Percentiles rank a stretch among this genome's conserved stretches.
Conservation (phyloP, 2,797 vertebrate genomes). For the Menidia menidia region DNA sequence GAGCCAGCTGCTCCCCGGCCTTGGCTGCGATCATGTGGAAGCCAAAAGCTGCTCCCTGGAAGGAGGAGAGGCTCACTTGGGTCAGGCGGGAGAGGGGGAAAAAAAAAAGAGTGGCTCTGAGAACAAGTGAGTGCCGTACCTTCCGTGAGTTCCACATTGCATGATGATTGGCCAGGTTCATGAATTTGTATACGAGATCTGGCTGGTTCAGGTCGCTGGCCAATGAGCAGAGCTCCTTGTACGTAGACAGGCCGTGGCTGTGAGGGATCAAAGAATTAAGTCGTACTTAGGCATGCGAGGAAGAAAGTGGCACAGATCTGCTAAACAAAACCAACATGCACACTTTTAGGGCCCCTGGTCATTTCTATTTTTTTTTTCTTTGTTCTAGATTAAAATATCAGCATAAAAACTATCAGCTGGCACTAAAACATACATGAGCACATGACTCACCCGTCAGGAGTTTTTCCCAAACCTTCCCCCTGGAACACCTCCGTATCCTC, state of each 20-base stretch:
- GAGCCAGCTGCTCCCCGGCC: constrained; percentile 94
- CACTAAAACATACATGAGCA: not conserved
- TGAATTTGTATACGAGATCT: constrained; percentile 98
- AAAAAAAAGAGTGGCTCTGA: too few relatives aligned
- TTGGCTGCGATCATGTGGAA: constrained; percentile 96
- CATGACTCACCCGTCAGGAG: constrained; percentile 92
- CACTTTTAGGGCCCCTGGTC: not conserved
- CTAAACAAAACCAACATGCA: not conserved
- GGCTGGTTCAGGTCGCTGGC: constrained; percentile 98
- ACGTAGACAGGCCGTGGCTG: constrained; percentile 95
- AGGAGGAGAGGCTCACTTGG: constrained; percentile 20
- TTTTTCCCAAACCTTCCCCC: constrained; percentile 92
- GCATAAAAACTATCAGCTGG: not conserved
- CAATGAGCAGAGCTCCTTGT: constrained; percentile 97
- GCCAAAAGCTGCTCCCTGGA: constrained; percentile 96
- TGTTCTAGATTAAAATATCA: too few relatives aligned
- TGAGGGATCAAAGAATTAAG: constrained; percentile 35
- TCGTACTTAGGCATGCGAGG: not conserved
- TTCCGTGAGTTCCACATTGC: constrained; percentile 99
- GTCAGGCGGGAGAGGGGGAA: constrained; percentile 3
- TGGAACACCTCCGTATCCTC: constrained; percentile 97
- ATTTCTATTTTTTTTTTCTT: not conserved
- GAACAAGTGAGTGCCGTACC: constrained; percentile 74
- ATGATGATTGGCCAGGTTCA: constrained; percentile 99
- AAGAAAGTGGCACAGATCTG: not conserved